Evolutionary conservation across 2,797 vertebrate species (phyloP).

Genomic region (Leuciscus waleckii): DNA sequence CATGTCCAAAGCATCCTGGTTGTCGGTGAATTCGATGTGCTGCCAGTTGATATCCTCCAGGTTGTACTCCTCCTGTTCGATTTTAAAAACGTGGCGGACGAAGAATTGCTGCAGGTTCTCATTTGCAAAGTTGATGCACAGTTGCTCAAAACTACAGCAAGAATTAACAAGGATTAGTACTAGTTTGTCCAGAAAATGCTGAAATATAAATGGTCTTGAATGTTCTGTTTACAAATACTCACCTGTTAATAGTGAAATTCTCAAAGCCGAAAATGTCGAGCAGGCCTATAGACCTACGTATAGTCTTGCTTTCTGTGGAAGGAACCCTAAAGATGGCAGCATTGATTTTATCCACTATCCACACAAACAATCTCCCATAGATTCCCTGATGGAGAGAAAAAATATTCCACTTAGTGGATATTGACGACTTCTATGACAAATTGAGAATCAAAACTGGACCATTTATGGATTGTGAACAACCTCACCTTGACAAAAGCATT

Average conservation of each 20-base stretch:
- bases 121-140: constrained; percentile 99
- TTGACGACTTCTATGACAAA: not conserved
- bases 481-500: constrained; percentile 95
- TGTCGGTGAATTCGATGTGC: constrained; percentile 98
- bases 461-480: not conserved
- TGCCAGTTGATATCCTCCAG: constrained; percentile 97
- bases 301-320: constrained; percentile 82
- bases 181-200: not conserved
- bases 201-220: not conserved
- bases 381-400: constrained; percentile 83
- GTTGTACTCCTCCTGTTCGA: constrained; percentile 98
- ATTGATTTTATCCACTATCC: constrained; percentile 99
- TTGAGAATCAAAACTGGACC: not conserved
- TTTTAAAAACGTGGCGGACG: constrained; percentile 94
- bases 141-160: constrained; percentile 90
- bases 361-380: constrained; percentile 94
- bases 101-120: constrained; percentile 99
- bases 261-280: constrained; percentile 98
- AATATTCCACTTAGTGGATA: not conserved
- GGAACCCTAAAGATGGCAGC: constrained; percentile 92
- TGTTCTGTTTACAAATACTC: constrained; percentile 21
- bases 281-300: constrained; percentile 90
- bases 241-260: constrained; percentile 96
- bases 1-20: constrained; percentile 98
- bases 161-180: not conserved